Evolutionary conservation across 2,113 vertebrate genomes (phyloP).

Genomic region (Mesitornis unicolor): DNA sequence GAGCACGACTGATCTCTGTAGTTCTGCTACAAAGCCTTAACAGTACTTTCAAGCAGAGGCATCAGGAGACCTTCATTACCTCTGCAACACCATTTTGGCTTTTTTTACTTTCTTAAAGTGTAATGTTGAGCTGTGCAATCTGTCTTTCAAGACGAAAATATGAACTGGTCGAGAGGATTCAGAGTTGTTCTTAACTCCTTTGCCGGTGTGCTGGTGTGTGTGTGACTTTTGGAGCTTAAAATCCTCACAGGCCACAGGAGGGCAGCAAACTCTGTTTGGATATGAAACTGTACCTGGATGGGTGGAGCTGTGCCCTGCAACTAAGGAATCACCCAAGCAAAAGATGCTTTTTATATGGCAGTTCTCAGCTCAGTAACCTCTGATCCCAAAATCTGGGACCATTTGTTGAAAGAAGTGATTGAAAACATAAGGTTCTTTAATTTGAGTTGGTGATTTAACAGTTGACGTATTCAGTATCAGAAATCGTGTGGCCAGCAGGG

Average conservation of each 20-base stretch:
- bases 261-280: slow-evolving; percentile 45
- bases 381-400: background rate
- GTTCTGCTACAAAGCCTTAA: background rate
- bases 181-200: background rate
- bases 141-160: background rate
- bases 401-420: background rate
- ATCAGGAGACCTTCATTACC: background rate
- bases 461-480: background rate
- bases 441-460: background rate
- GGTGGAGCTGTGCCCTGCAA: background rate
- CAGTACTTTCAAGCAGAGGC: background rate
- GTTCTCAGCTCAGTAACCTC: background rate
- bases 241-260: slow-evolving; percentile 19
- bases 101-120: background rate
- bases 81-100: background rate
- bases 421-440: background rate
- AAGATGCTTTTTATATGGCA: background rate
- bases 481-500: too few relatives aligned
- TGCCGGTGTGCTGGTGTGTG: rapidly evolving
- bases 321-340: background rate
- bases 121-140: background rate
- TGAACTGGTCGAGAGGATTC: background rate
- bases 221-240: background rate
- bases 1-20: background rate
- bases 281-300: background rate